These are phyloP conservation scores for Chelidonichthys spinosus DNA, from an alignment of 2,797 vertebrate genomes.

Conservation along the genomic window DNA sequence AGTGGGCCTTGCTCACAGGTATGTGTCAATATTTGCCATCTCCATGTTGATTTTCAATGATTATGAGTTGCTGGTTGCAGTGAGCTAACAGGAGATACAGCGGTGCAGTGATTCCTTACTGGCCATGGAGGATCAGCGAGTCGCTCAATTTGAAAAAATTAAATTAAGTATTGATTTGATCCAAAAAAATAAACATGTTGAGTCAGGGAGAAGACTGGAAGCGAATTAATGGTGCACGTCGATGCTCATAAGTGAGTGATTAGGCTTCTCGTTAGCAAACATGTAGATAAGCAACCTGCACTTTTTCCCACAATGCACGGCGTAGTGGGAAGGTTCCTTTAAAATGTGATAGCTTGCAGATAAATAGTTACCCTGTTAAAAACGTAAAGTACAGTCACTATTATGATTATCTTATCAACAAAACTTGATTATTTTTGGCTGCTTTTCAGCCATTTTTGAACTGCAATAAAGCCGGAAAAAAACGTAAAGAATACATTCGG, in stretches of 20 bases:
- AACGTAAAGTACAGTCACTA: not conserved
- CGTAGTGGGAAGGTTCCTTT: not conserved
- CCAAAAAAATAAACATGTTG: not conserved
- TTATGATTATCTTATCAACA: not conserved
- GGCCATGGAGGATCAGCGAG: not conserved
- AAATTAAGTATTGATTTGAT: not conserved
- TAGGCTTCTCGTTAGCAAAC: not conserved
- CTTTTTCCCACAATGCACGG: not conserved
- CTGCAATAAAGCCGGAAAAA: not conserved
- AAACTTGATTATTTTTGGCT: too few relatives aligned
- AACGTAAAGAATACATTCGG: too few relatives aligned
- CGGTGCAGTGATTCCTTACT: not conserved
- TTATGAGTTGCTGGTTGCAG: slow-evolving; percentile 35
- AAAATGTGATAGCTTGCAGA: not conserved
- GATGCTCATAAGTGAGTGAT: not conserved
- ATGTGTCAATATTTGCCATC: slow-evolving; percentile 59
- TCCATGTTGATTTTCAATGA: slow-evolving; percentile 40
- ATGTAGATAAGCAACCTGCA: not conserved
- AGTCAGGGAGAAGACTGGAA: not conserved
- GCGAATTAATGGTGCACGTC: not conserved
- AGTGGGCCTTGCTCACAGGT: slow-evolving; percentile 40
- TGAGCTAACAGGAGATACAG: not conserved
- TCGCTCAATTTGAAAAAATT: not conserved
- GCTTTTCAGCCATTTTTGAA: too few relatives aligned
- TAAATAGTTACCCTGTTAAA: not conserved